A percentile compares a stretch with the other conserved stretches of the same genome.
Evolutionary conservation across 2,888 invertebrate genomes (phyloP).

Genomic region (Osmoderma eremita): DNA sequence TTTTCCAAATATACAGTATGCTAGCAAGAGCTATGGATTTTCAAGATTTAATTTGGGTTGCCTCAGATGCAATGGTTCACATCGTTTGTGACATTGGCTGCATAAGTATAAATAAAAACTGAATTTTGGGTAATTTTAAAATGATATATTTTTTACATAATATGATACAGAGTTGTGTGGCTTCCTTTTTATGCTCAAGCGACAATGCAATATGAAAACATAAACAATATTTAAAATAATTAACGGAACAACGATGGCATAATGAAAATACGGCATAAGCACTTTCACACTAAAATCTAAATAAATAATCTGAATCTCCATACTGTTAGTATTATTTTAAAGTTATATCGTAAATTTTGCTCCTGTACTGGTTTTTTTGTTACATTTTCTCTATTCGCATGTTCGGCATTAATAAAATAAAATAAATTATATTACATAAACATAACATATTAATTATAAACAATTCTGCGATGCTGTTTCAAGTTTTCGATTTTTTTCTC

Average conservation of each 20-base stretch:
- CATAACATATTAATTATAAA: no score
- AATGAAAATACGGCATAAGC: conserved; percentile 62
- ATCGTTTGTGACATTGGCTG: no score
- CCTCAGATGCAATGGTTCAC: no score
- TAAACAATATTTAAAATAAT: conserved; percentile 55
- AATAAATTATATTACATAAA: conserved; percentile 37
- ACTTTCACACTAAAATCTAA: conserved; percentile 61
- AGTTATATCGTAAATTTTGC: conserved; percentile 54
- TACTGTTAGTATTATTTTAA: conserved; percentile 54
- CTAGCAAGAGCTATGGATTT: no score
- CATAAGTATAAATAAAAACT: no score
- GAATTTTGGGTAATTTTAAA: conserved; percentile 42
- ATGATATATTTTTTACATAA: conserved; percentile 51
- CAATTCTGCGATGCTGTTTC: conserved; percentile 13
- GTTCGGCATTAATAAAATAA: conserved; percentile 38
- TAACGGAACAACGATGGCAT: conserved; percentile 58
- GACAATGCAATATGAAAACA: conserved; percentile 54
- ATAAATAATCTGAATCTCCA: conserved; percentile 54
- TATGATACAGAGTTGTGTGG: conserved; percentile 53
- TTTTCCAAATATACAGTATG: no score
- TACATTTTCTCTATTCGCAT: not conserved
- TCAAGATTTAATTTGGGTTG: no score
- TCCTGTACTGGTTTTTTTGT: conserved; percentile 50
- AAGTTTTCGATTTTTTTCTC: not conserved
- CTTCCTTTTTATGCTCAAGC: conserved; percentile 51